Percentiles rank a stretch among this genome's conserved stretches.
These are phyloP conservation scores for Natator depressus DNA, from an alignment of 2,113 vertebrate species.

Conservation along the genomic window DNA sequence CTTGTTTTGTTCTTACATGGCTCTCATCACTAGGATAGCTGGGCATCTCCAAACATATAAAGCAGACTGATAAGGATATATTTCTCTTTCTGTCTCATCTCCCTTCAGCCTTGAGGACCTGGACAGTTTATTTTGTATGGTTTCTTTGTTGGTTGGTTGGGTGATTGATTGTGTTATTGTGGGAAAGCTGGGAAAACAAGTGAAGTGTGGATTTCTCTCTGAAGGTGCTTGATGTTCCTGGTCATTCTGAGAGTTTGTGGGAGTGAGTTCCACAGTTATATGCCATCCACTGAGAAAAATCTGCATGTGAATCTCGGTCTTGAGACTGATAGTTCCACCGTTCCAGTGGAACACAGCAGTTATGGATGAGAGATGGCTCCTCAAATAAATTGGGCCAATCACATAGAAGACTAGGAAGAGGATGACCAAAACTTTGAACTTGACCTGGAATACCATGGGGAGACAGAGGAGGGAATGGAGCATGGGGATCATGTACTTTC, in stretches of 20 bases:
- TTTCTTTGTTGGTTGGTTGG: neutral
- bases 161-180: neutral
- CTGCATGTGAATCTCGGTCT: neutral
- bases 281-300: neutral
- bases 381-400: neutral
- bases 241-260: neutral
- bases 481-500: neutral
- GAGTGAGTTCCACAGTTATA: neutral
- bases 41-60: neutral
- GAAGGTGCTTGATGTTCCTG: neutral
- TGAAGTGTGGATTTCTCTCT: neutral
- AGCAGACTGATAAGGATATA: accelerated
- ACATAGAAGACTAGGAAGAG: neutral
- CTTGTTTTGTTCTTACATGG: neutral
- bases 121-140: neutral
- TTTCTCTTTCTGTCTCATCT: slow-evolving; percentile 34
- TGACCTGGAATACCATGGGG: neutral
- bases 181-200: neutral
- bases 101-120: neutral
- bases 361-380: neutral
- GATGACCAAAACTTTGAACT: neutral
- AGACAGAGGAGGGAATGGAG: neutral
- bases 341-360: neutral
- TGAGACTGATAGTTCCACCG: accelerated
- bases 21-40: neutral